Conservation (phyloP, 2,113 vertebrate species). For the Alexandromys fortis region DNA sequence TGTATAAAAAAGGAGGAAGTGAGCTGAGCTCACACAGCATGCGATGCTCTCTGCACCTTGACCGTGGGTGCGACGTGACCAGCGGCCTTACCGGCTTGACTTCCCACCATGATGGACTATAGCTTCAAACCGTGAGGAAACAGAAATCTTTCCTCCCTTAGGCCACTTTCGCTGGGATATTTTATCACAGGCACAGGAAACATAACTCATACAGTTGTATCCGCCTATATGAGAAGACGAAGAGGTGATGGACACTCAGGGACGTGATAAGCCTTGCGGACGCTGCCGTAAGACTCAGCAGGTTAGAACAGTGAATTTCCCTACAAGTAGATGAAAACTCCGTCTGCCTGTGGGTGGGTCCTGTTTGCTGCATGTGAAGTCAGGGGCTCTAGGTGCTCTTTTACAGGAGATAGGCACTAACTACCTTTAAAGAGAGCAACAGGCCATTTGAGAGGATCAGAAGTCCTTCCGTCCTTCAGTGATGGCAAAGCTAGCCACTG, state of each 20-base stretch:
- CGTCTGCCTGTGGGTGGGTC: too few species aligned
- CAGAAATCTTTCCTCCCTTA: neutral
- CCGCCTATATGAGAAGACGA: neutral
- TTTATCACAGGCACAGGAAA: neutral
- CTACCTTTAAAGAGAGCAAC: neutral
- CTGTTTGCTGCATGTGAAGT: neutral
- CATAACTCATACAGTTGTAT: neutral
- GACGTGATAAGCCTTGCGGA: neutral
- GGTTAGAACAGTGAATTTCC: neutral
- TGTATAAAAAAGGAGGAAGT: too few species aligned
- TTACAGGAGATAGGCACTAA: neutral
- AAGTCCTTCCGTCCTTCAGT: neutral
- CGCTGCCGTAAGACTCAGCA: neutral
- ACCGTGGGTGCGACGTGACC: neutral
- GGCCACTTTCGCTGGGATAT: neutral
- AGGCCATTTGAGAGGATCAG: neutral
- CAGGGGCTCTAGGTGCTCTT: neutral
- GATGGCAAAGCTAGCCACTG: neutral
- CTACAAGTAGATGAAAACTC: neutral
- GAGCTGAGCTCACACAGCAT: too few species aligned
- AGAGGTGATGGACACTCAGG: neutral
- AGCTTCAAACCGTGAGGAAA: neutral
- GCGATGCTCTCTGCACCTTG: neutral
- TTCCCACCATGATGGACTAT: too few species aligned
- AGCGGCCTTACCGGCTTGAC: neutral